Evolutionary conservation across 37 sponge, comb jelly and placozoan species (phyloP), one percentile per base, ranked within the genome.

Genomic region (Amphimedon queenslandica): DNA sequence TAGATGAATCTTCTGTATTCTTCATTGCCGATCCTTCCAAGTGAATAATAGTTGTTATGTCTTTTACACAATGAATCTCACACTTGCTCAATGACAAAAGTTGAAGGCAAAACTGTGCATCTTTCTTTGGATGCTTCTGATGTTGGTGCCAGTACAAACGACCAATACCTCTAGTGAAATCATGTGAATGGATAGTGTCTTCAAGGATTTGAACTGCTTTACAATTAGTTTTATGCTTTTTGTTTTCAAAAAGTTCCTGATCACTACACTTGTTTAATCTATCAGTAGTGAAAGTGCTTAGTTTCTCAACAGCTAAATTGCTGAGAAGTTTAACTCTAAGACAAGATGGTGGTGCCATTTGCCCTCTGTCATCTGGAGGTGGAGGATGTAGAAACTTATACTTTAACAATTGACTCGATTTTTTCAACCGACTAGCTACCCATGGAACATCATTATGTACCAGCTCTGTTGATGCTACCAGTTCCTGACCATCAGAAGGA

Each of bases 391-490:
- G 27, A n/a, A 60, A 60, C 21, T 60, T 60, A 25, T 60, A 60
- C 28, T n/a, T 13, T 8, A 18, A 47, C 24, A 11, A 23, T 42
- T 25, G 3, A 11, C 6, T 3, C 37, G 51, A 4, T 5, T 37
- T 42, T 18, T 70, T 23, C 4, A 70, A 51, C 58, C 76, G 34
- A 11, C 25, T 18, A 20, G 63, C 70, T 41, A 68, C 58, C 83
- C 83, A 82, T 8, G 83, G 83, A 5, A 53, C 69, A 69, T 82
- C 83, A 69, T 82, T 57, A 32, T 67, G 66, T 6, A 41, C 37
- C 2, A 82, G 71, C 25, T 82, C 55, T 32, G 1, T 34, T 37
- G 30, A 2, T 39, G 25, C 37, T 66, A 42, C 41, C 21, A 82
- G 56, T 28, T 75, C 83, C 58, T 75, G 2, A 25, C 40, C n/a